Evolutionary conservation across 1,140 invertebrate genomes (phyloP), one percentile per base, ranked within the genome.

Genomic region (Heliconius congener): DNA sequence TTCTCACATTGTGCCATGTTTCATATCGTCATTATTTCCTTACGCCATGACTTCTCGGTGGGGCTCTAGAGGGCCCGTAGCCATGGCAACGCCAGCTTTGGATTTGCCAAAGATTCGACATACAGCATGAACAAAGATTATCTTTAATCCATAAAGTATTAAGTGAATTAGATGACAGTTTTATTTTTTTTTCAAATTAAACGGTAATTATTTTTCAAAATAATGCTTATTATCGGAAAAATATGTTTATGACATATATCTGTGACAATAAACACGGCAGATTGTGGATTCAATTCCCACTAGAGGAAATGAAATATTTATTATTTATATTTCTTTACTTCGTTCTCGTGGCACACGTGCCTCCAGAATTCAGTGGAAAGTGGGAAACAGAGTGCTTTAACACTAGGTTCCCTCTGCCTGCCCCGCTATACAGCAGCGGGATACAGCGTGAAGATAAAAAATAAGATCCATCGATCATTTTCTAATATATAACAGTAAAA

Each of bases 1-100:
- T 78, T 76, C 74, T 76, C 79, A 75, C 74, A 78, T 81, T 60
- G 34, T 81, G 34, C 76, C 76, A 81, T 81, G 78, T 81, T 81
- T 81, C 80, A 81, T 81, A 77, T 81, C 80, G 76, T 78, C 80
- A 81, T 81, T 81, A 81, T 81, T 75, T 81, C 76, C 66, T 81
- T 66, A 75, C 80, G 80, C 80, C 66, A 74, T 81, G 76, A 81
- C 76, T 78, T 77, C 13, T 78, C 72, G 42, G 76, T 75, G 70
- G 79, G 80, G 80, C 78, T 78, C 77, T 74, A 81, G 75, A 81
- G 80, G 80, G 76, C 73, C 75, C 72, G 80, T 81, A 3, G 80
- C 66, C 46, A 81, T 81, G 73, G 80, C 30, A 75, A 81, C 80
- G 73, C 73, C 80, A 75, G 73, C 80, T 81, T 73, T 72, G 73